Evolutionary conservation across 1,140 invertebrate species (phyloP).

Genomic region (Aphis gossypii): DNA sequence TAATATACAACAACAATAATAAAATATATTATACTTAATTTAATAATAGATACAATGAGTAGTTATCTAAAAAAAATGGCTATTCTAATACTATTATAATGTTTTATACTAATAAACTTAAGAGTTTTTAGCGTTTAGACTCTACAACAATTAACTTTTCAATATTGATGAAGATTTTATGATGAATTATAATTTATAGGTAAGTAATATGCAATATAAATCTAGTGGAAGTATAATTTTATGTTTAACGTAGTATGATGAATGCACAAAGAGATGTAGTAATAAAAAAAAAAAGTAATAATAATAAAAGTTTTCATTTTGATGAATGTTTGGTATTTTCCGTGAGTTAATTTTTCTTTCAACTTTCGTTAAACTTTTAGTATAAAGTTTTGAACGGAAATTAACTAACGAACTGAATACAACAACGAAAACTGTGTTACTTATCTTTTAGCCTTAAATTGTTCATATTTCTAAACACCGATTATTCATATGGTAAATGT

Average conservation of each 20-base stretch:
- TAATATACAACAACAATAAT: background rate
- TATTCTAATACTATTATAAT: background rate
- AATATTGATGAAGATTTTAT: background rate
- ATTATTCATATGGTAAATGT: background rate
- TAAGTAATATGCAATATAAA: background rate
- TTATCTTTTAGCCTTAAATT: background rate
- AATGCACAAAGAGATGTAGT: background rate
- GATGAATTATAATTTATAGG: background rate
- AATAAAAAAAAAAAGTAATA: background rate
- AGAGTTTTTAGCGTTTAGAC: background rate
- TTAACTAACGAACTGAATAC: background rate
- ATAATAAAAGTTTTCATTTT: constrained; percentile 47
- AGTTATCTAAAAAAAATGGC: background rate
- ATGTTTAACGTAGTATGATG: background rate
- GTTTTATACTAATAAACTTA: background rate
- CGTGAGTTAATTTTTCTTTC: constrained; percentile 13
- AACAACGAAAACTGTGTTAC: background rate
- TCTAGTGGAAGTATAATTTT: background rate
- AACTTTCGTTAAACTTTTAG: background rate
- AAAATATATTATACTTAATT: background rate
- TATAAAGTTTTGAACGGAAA: background rate
- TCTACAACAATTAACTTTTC: background rate
- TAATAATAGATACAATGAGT: background rate
- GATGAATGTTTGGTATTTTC: constrained; percentile 8
- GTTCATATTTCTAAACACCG: background rate